These are phyloP conservation scores for Pelecanus crispus DNA, from an alignment of 2,113 vertebrate species.

Conservation along the genomic window DNA sequence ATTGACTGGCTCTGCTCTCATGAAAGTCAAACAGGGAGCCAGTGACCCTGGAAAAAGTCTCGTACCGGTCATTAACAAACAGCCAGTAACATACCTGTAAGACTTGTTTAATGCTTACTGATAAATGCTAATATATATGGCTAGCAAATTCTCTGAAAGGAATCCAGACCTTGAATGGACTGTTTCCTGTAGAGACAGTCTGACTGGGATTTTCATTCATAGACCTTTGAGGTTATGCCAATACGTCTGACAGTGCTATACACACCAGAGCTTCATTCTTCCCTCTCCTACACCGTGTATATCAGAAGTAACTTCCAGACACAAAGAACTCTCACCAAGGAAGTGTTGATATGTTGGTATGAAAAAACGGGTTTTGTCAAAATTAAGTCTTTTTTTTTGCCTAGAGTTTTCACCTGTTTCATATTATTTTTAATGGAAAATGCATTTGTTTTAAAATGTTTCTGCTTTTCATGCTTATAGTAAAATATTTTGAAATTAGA, in stretches of 20 bases:
- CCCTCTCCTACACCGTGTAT: slow-evolving; percentile 12
- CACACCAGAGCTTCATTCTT: slow-evolving; percentile 51
- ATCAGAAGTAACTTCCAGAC: slow-evolving; percentile 53
- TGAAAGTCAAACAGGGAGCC: slow-evolving; percentile 1
- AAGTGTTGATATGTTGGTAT: slow-evolving; percentile 46
- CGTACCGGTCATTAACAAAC: not conserved
- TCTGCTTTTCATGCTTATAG: not conserved
- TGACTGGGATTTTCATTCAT: slow-evolving; percentile 57
- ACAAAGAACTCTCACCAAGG: slow-evolving; percentile 46
- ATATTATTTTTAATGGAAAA: slow-evolving; percentile 22
- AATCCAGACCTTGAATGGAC: slow-evolving; percentile 36
- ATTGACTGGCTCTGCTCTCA: not conserved
- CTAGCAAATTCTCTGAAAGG: slow-evolving; percentile 52
- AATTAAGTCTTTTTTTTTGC: not conserved
- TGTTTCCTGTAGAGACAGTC: slow-evolving; percentile 53
- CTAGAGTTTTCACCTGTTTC: slow-evolving; percentile 1
- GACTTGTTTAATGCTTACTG: slow-evolving; percentile 43
- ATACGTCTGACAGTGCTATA: slow-evolving; percentile 36
- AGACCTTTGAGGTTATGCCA: slow-evolving; percentile 60
- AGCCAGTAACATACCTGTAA: slow-evolving; percentile 33
- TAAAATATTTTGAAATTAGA: slow-evolving; percentile 18
- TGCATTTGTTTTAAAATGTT: slow-evolving; percentile 11
- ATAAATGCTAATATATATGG: slow-evolving; percentile 42
- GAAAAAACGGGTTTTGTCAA: not conserved
- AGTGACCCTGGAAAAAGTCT: slow-evolving; percentile 9